phyloP scores from a whole-genome alignment of 2,113 vertebrate species.

The Callocephalon fimbriatum region DNA sequence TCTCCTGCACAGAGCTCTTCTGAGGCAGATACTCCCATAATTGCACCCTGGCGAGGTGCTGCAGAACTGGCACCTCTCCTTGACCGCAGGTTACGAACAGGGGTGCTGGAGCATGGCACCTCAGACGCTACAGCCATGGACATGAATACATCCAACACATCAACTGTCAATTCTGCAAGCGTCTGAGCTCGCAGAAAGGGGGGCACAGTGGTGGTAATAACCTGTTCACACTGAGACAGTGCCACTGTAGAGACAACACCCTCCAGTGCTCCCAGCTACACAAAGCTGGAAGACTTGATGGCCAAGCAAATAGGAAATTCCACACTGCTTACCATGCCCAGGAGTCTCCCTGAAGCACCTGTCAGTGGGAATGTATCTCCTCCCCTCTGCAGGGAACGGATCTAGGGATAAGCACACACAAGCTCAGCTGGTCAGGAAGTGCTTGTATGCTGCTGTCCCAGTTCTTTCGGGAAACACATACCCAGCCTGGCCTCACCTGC shows the following conservation, averaged over 20 bases:
- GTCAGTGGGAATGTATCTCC: conserved; percentile 87
- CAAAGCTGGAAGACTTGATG: neutral
- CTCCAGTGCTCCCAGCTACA: neutral
- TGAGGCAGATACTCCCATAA: neutral
- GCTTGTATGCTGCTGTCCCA: rapidly evolving
- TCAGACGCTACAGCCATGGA: neutral
- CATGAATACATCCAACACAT: rapidly evolving
- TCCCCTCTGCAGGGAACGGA: conserved; percentile 78
- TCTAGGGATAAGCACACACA: conserved; percentile 57
- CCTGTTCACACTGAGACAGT: neutral
- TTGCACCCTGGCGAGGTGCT: neutral
- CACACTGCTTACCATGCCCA: conserved; percentile 84
- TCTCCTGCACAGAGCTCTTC: neutral
- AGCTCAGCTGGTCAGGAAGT: neutral
- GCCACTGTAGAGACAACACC: neutral
- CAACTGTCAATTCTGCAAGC: neutral
- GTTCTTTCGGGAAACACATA: neutral
- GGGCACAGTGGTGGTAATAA: neutral
- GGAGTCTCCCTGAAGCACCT: conserved; percentile 79
- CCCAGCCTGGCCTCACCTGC: conserved; percentile 78
- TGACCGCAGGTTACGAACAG: rapidly evolving
- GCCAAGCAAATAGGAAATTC: neutral
- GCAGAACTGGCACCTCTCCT: neutral
- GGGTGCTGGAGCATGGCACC: neutral
- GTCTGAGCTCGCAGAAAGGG: neutral